Evolutionary conservation across 2,888 invertebrate genomes (phyloP).

Genomic region (Mongoloraphidia duomilia): DNA sequence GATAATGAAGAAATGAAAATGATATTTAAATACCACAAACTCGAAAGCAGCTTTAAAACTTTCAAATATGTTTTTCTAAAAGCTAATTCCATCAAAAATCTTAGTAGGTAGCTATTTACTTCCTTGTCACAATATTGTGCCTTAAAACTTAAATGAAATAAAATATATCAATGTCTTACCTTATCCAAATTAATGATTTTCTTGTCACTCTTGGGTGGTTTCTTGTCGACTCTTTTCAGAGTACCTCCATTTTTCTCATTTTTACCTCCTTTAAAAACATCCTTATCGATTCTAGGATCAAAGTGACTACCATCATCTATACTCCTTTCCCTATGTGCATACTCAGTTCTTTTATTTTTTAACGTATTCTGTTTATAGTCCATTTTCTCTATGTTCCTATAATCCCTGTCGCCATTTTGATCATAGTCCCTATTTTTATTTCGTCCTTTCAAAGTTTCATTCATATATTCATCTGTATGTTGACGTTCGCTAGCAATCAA

Average conservation of each 20-base stretch:
- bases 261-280: slow-evolving; percentile 17
- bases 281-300: slow-evolving; percentile 47
- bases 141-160: neutral
- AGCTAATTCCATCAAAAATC: too few species aligned
- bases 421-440: slow-evolving; percentile 2
- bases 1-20: too few species aligned
- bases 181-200: slow-evolving; percentile 59
- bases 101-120: too few species aligned
- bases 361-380: slow-evolving; percentile 19
- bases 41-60: too few species aligned
- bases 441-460: slow-evolving; percentile 2
- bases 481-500: slow-evolving; percentile 59
- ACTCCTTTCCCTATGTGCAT: slow-evolving; percentile 39
- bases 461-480: slow-evolving; percentile 49
- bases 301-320: slow-evolving; percentile 54
- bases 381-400: slow-evolving; percentile 19
- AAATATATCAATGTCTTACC: slow-evolving; percentile 28
- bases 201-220: slow-evolving; percentile 45
- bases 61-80: too few species aligned
- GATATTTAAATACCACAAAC: too few species aligned
- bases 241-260: slow-evolving; percentile 19
- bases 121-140: too few species aligned
- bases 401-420: neutral
- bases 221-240: slow-evolving; percentile 32
- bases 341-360: slow-evolving; percentile 35